phyloP scores from a whole-genome alignment of 2,797 vertebrate species.

The Rhodeus uyekii region DNA sequence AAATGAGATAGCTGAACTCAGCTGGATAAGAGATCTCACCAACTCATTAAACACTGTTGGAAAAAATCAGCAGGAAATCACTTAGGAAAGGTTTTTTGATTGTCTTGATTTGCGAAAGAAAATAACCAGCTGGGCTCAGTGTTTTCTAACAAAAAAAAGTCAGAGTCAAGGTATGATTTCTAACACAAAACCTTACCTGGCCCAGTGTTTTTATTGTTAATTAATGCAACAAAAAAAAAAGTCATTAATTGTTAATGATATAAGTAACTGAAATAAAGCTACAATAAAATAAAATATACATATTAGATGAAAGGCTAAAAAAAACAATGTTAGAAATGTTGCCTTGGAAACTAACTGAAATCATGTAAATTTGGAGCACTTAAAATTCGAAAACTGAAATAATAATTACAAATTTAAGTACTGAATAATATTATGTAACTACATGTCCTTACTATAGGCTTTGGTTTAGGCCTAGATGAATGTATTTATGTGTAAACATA shows the following conservation, averaged over 20 bases:
- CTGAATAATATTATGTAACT: no score
- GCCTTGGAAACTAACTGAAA: background rate
- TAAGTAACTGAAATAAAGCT: background rate
- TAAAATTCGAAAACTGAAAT: background rate
- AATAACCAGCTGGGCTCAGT: slow-evolving; percentile 4
- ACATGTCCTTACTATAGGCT: no score
- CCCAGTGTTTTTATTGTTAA: background rate
- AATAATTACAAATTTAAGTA: no score
- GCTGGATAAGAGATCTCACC: background rate
- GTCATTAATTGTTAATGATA: background rate
- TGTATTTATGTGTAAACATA: no score
- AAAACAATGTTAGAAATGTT: no score
- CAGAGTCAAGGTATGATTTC: slow-evolving; percentile 9
- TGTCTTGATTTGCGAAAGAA: slow-evolving; percentile 21
- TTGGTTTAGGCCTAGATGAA: no score
- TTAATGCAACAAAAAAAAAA: background rate
- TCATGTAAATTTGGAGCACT: background rate
- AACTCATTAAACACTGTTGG: slow-evolving; percentile 13
- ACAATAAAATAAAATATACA: background rate
- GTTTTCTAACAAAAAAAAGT: slow-evolving; percentile 25
- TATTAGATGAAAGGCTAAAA: background rate
- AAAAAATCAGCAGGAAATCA: slow-evolving; percentile 30
- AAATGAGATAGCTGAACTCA: slow-evolving; percentile 11
- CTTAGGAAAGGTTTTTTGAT: slow-evolving; percentile 2
- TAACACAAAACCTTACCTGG: background rate